These are phyloP conservation scores for Marmota flaviventris DNA, from an alignment of 2,113 vertebrate species.

Conservation along the genomic window DNA sequence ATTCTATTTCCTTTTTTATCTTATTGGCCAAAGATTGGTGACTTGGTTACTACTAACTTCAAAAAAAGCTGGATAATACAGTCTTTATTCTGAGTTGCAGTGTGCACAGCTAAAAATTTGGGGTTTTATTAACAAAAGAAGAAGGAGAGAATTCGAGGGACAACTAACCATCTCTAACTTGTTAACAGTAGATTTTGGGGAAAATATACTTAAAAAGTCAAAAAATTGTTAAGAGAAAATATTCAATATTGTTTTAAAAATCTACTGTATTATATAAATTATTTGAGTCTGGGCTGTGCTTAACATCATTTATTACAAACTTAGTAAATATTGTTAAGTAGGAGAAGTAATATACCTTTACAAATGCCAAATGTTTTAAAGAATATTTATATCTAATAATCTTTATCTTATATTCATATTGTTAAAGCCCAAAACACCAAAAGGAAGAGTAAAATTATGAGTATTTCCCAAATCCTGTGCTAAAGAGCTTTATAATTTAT, in stretches of 20 bases:
- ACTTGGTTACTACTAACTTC: background rate
- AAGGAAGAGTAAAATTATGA: slow-evolving; percentile 29
- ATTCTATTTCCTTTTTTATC: slow-evolving; percentile 32
- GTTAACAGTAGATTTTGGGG: slow-evolving; percentile 1
- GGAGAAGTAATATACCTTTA: slow-evolving; percentile 32
- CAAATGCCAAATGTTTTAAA: slow-evolving; percentile 7
- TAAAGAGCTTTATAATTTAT: background rate
- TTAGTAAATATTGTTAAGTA: slow-evolving; percentile 52
- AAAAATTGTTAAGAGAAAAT: slow-evolving; percentile 25
- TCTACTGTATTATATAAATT: background rate
- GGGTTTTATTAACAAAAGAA: slow-evolving; percentile 2
- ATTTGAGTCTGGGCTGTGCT: background rate
- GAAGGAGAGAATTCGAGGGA: background rate
- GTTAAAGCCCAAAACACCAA: slow-evolving; percentile 29
- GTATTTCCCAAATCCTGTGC: background rate
- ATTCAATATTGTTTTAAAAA: slow-evolving; percentile 39
- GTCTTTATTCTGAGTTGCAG: slow-evolving; percentile 3
- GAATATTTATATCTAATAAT: background rate
- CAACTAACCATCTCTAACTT: background rate
- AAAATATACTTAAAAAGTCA: background rate
- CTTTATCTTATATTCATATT: slow-evolving; percentile 19
- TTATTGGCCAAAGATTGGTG: background rate
- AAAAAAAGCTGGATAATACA: slow-evolving; percentile 8
- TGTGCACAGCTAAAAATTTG: background rate
- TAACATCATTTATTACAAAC: background rate